phyloP scores from a whole-genome alignment of 1,140 invertebrate genomes.

The Metaphire vulgaris region DNA sequence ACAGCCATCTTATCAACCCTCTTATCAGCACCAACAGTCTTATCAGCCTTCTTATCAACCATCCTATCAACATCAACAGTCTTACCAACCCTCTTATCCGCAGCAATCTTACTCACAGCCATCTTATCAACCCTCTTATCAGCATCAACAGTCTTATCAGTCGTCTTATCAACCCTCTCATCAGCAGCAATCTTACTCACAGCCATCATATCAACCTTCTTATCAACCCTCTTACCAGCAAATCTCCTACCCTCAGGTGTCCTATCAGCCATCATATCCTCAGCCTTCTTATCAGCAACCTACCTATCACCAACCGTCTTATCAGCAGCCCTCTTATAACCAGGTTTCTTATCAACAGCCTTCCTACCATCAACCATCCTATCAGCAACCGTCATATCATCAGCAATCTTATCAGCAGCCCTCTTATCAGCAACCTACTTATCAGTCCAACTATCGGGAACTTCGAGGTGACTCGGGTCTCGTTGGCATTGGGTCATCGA shows the following conservation, averaged over 20 bases:
- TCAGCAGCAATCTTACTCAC: not conserved
- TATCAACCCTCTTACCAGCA: not conserved
- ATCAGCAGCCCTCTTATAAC: not conserved
- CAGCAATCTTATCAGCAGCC: not conserved
- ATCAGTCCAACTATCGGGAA: too few relatives aligned
- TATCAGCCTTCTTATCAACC: not conserved
- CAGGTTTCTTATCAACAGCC: not conserved
- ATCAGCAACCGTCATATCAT: not conserved
- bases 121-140: not conserved
- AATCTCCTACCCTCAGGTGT: not conserved
- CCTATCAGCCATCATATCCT: not conserved
- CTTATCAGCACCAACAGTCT: too few relatives aligned
- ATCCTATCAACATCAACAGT: not conserved
- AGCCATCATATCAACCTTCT: not conserved
- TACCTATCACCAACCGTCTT: not conserved
- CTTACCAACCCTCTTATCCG: not conserved
- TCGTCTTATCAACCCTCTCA: not conserved
- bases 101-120: not conserved
- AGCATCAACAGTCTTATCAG: not conserved
- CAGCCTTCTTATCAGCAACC: not conserved
- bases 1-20: not conserved
- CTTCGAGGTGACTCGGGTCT: too few relatives aligned
- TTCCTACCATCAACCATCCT: not conserved
- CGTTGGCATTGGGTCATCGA: too few relatives aligned
- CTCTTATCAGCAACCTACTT: not conserved